Evolutionary conservation across 2,888 invertebrate genomes (phyloP), one percentile per base, ranked within the genome.

Genomic region (Volucella inanis): DNA sequence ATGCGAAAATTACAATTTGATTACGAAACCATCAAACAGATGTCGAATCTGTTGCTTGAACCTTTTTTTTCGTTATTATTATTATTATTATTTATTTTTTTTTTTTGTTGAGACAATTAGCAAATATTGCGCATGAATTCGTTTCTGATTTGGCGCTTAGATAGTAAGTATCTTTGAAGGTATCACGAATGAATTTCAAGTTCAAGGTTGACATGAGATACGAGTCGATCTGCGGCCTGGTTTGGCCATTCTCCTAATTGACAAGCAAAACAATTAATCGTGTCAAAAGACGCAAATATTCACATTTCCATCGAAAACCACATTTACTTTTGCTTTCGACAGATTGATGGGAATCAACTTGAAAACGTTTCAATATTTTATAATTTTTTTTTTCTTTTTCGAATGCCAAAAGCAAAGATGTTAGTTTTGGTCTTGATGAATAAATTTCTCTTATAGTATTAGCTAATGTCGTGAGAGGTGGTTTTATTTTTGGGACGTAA

Each of bases 141-240:
- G 22, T 72, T 64, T 62, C 45, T 15, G 65, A 31, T 31, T 31
- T 54, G n/a, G 38, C 15, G 50, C 43, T 38, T 4, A 54, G 18
- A 14, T 41, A 57, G 50, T 45, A 55, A 22, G 43, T 50, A n/a
- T 15, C 18, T 68, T 3, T 39, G 41, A 11, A 22, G 38, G 14
- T 31, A 55, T 62, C 72, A 45, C 50, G 22, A 45, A 50, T 68
- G 41, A 61, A 41, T 50, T 74, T 64, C 83, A 84, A 84, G 83
- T 84, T 84, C 79, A 84, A 75, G 83, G 74, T 75, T 75, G 43
- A 15, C 45, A 52, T 15, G 62, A 50, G 31, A 39, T 45, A 22
- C 31, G 6, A 31, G 31, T 52, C 45, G 4, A 14, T 11, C 11
- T 8, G 41, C 11, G 10, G 14, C 11, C 8, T 38, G 11, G 1